A percentile compares a stretch with the other conserved stretches of the same genome.
Conservation (phyloP, 1,140 invertebrate genomes). For the Drosophila arizonae region DNA sequence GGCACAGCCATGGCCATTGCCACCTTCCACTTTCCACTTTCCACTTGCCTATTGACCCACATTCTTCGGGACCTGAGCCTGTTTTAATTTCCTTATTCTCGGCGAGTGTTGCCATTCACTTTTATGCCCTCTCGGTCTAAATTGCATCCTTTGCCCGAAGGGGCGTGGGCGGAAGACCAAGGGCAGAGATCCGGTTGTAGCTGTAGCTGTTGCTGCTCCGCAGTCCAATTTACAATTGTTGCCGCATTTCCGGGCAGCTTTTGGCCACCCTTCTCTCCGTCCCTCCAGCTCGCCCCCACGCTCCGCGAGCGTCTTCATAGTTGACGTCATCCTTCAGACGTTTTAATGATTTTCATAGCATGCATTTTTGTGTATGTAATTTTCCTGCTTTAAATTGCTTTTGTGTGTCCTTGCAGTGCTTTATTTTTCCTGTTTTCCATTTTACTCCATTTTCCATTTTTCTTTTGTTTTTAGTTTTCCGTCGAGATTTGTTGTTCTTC, state of each 20-base stretch:
- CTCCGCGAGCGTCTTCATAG: neutral
- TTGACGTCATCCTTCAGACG: conserved; percentile 50
- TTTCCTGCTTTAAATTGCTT: conserved; percentile 73
- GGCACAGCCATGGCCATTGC: neutral
- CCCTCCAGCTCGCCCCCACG: too few species aligned
- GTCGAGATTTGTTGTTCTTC: conserved; percentile 27
- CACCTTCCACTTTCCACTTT: conserved; percentile 8
- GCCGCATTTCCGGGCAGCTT: conserved; percentile 68
- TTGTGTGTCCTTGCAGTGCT: conserved; percentile 27
- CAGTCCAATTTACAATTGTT: conserved; percentile 67
- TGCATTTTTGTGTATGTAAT: conserved; percentile 60
- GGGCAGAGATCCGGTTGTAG: conserved; percentile 16
- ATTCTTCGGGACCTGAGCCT: conserved; percentile 42
- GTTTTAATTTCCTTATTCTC: conserved; percentile 70
- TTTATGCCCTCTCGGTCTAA: conserved; percentile 72
- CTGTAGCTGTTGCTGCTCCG: conserved; percentile 53
- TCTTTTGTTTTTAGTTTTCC: conserved; percentile 47
- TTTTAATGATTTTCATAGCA: conserved; percentile 76
- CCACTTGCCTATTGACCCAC: conserved; percentile 59
- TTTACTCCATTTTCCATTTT: conserved; percentile 45
- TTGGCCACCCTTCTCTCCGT: conserved; percentile 13
- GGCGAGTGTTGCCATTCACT: conserved; percentile 56
- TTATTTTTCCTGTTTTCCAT: conserved; percentile 24
- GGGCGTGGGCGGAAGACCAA: neutral
- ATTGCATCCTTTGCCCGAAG: conserved; percentile 63